phyloP scores from a whole-genome alignment of 1,140 invertebrate genomes.

The Diuraphis noxia region DNA sequence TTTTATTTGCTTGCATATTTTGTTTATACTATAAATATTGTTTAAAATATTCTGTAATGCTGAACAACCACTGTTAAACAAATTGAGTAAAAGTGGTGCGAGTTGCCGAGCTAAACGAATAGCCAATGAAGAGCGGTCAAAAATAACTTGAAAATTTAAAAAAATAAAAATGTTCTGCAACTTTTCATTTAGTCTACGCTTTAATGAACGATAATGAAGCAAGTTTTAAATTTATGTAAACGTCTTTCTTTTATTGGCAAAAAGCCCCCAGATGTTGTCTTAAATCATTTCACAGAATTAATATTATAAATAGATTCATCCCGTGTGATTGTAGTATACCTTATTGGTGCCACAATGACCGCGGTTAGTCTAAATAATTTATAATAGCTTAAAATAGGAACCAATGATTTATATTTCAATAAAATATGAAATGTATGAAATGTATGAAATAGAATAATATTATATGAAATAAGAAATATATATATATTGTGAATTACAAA shows the following conservation, averaged over 20 bases:
- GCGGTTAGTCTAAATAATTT: not conserved
- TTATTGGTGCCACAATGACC: not conserved
- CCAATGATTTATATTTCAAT: not conserved
- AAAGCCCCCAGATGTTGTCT: not conserved
- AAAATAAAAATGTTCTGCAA: not conserved
- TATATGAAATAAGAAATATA: not conserved
- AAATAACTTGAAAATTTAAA: not conserved
- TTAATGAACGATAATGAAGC: not conserved
- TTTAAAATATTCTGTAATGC: not conserved
- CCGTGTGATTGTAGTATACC: not conserved
- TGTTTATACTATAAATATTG: not conserved
- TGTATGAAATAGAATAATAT: not conserved
- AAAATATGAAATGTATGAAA: not conserved
- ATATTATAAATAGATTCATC: not conserved
- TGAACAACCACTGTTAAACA: not conserved
- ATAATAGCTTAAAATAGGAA: not conserved
- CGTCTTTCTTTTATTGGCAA: not conserved
- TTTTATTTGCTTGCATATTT: not conserved
- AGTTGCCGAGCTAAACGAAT: not conserved
- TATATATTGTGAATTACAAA: not conserved
- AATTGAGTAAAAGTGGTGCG: not conserved
- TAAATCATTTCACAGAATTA: not conserved
- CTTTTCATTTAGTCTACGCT: not conserved
- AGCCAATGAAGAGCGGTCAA: not conserved
- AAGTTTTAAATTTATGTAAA: not conserved